phyloP scores from a whole-genome alignment of 2,797 vertebrate species.

The Lepus townsendii region DNA sequence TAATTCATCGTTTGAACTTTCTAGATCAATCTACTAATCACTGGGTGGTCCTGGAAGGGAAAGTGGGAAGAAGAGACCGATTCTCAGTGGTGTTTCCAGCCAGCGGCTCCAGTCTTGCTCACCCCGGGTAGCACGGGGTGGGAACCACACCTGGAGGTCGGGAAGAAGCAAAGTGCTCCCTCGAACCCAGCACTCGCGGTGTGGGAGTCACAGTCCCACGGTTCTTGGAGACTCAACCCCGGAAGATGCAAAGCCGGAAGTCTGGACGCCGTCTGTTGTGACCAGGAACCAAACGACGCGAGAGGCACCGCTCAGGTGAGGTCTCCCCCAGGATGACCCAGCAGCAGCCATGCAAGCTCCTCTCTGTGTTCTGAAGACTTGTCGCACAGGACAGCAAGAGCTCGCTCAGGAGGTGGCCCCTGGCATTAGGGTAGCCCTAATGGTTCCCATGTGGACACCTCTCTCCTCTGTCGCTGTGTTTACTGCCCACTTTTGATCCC shows the following conservation, averaged over 20 bases:
- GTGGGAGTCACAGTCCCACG: neutral
- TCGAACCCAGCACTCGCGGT: too few relatives aligned
- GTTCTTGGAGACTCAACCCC: neutral
- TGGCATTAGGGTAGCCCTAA: too few relatives aligned
- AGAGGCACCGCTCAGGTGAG: neutral
- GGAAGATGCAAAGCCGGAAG: neutral
- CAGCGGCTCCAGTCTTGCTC: neutral
- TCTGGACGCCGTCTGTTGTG: neutral
- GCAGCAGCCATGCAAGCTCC: neutral
- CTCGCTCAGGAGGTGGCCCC: neutral
- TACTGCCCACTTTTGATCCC: neutral
- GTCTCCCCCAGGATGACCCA: neutral
- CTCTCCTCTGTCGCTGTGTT: neutral
- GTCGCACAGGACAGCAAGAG: neutral
- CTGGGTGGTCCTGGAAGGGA: neutral
- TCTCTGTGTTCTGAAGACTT: neutral
- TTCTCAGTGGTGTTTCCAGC: neutral
- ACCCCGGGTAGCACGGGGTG: neutral
- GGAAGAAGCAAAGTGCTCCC: neutral
- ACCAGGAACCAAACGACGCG: neutral
- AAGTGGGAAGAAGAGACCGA: neutral
- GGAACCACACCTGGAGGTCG: neutral
- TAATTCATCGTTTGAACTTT: neutral
- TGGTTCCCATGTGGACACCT: too few relatives aligned
- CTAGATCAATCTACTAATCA: neutral